Base-by-base conservation (phyloP, 2,797 vertebrate genomes). In the Eulemur coronatus region DNA sequence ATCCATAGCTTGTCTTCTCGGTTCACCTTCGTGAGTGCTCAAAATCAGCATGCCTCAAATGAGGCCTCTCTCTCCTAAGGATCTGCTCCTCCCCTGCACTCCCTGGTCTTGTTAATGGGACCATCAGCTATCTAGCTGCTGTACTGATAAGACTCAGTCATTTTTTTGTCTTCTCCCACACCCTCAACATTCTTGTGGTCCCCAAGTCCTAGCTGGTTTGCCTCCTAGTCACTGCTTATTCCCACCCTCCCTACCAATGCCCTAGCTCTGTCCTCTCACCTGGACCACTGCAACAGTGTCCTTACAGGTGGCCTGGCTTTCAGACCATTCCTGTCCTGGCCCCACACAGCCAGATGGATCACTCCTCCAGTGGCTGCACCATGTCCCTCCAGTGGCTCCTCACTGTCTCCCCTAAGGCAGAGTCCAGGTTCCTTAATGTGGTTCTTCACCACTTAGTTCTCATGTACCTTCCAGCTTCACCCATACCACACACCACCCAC, bases 401-500 rank as follows among this genome's bases (percentile, higher is more conserved):
- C 18, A 17, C 11, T 61, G 41, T n/a, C 33, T 41, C 52, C 67
- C 46, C 28, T 33, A n/a, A 12, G 43, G 61, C 28, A 24, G 17
- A 57, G 26, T 41, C 69, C 24, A 30, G 41, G 57, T 43, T 55
- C 89, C 75, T 63, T 20, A 41, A 41, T 0, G 38, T 1, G 8
- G 33, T 46, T 70, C 50, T 79, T 92, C 11, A 70, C 46, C n/a
- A 35, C 46, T 38, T 15, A 30, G 61, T 35, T 35, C 78, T 43
- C 43, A 35, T 14, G 20, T 22, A 35, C 52, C 35, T 43, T 69
- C 24, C 18, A 41, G 59, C 24, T n/a, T 48, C 4, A 6, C 48
- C 65, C 65, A 24, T 5, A 63, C 12, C 26, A 26, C 0, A 2
- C 1, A 3, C 43, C 24, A 9, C 26, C 17, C 38, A 26, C 0